phyloP scores from a whole-genome alignment of 2,888 invertebrate species.

The Cantharis lateralis region DNA sequence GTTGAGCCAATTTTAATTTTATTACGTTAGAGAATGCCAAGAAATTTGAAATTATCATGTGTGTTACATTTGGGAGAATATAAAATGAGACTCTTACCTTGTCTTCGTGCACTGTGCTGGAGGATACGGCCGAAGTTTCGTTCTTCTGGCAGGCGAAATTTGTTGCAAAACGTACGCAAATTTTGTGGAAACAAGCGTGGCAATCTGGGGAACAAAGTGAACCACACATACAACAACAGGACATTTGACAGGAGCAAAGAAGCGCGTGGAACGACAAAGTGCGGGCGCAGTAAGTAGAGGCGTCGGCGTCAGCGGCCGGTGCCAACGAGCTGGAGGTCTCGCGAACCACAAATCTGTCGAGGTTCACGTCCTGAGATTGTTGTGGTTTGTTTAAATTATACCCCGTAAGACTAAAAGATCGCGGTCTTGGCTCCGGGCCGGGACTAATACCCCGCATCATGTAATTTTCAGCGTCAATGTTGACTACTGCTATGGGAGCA shows the following conservation, averaged over 20 bases:
- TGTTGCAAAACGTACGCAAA: slow-evolving; percentile 58
- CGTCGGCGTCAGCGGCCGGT: slow-evolving; percentile 35
- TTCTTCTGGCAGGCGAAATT: slow-evolving; percentile 55
- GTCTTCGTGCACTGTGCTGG: slow-evolving; percentile 54
- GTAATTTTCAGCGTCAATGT: slow-evolving; percentile 60
- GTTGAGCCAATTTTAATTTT: background rate
- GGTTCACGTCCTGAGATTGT: slow-evolving; percentile 34
- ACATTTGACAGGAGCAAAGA: slow-evolving; percentile 56
- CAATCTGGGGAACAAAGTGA: slow-evolving; percentile 67
- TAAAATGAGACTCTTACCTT: slow-evolving; percentile 50
- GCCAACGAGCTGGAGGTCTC: slow-evolving; percentile 50
- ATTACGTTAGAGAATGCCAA: background rate
- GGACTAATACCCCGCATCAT: slow-evolving; percentile 57
- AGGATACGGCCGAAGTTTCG: slow-evolving; percentile 46
- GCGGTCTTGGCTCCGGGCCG: slow-evolving; percentile 39
- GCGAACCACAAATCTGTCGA: slow-evolving; percentile 53
- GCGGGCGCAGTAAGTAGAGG: slow-evolving; percentile 53
- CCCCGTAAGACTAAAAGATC: slow-evolving; percentile 38
- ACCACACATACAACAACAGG: slow-evolving; percentile 67
- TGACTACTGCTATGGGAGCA: slow-evolving; percentile 49
- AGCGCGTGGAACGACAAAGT: slow-evolving; percentile 57
- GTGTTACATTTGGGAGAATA: background rate
- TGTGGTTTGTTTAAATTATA: slow-evolving; percentile 32
- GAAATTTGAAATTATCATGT: background rate
- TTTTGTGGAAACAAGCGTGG: slow-evolving; percentile 67